Evolutionary conservation across 2,888 invertebrate species (phyloP).

Genomic region (Microplitis manilae): DNA sequence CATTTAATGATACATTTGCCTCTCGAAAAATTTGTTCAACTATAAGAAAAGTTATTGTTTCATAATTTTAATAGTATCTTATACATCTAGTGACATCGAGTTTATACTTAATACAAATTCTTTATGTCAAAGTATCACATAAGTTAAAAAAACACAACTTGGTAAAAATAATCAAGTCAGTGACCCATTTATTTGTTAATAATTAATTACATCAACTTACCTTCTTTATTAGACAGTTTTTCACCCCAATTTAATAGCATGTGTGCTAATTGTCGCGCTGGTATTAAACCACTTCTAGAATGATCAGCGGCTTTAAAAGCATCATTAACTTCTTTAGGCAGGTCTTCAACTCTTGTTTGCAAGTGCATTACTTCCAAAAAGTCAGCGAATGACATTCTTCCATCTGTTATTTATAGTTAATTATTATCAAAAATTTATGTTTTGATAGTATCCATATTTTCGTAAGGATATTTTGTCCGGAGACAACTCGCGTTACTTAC

Average conservation of each 20-base stretch:
- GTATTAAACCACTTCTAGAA: conserved; percentile 81
- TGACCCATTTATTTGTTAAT: too few relatives aligned
- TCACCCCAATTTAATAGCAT: conserved; percentile 95
- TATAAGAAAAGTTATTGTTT: conserved; percentile 51
- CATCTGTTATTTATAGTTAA: conserved; percentile 74
- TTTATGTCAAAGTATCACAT: not conserved
- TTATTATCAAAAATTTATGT: not conserved
- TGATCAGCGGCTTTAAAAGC: conserved; percentile 92
- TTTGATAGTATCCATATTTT: too few relatives aligned
- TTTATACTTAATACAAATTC: too few relatives aligned
- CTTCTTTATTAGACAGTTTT: conserved; percentile 79
- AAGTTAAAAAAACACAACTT: not conserved
- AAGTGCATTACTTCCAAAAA: conserved; percentile 96
- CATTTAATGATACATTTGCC: conserved; percentile 87
- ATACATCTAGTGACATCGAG: not conserved
- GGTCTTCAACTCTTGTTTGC: conserved; percentile 87
- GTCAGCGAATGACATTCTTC: conserved; percentile 95
- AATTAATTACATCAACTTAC: conserved; percentile 61
- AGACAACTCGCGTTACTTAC: too few relatives aligned
- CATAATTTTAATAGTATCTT: not conserved
- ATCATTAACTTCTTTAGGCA: conserved; percentile 88
- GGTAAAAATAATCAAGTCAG: not conserved
- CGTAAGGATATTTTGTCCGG: too few relatives aligned
- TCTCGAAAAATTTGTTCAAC: conserved; percentile 94
- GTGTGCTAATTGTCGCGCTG: conserved; percentile 87